Base-by-base conservation (phyloP, 1,140 invertebrate genomes). In the Drosophila busckii region DNA sequence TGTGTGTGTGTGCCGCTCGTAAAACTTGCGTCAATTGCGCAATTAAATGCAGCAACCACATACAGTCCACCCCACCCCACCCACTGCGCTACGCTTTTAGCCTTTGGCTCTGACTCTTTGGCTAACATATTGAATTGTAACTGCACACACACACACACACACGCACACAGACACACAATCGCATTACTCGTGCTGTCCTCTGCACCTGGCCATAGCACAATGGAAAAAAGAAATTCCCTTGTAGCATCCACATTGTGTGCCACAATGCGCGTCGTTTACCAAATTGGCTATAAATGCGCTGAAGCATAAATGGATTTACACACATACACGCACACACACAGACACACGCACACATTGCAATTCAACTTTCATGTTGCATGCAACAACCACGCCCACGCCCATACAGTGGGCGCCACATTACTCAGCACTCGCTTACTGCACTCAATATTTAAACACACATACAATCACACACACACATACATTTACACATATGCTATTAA, bases 281-380 rank as follows among this genome's bases (percentile, higher is more conserved):
- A 76, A 78, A 76, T 76, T 76, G 71, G 73, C 71, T 63, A 76
- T 76, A 76, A 76, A 78, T 78, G 71, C 71, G 41, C 67, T 76
- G 71, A 52, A 52, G 71, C 71, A 78, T 71, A 78, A 76, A 76
- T 70, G 67, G 71, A 78, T 78, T 76, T 76, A 76, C 71, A 78
- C 73, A 76, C 71, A 76, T 67, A 62, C 67, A 32, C 80, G 67
- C 71, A n/a, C n/a, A n/a, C n/a, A n/a, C n/a, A n/a, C n/a, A n/a
- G n/a, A n/a, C n/a, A n/a, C n/a, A n/a, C n/a, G n/a, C n/a, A n/a
- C 63, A 48, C 40, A 66, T 50, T 45, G 53, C 58, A 55, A 58
- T 64, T 46, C 42, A 61, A 65, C 62, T 50, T 44, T 54, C 70
- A 76, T 76, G 70, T 59, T 66, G 71, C 71, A 78, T 78, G 71